Conservation (phyloP, 2,797 vertebrate species). For the Siniperca scherzeri region DNA sequence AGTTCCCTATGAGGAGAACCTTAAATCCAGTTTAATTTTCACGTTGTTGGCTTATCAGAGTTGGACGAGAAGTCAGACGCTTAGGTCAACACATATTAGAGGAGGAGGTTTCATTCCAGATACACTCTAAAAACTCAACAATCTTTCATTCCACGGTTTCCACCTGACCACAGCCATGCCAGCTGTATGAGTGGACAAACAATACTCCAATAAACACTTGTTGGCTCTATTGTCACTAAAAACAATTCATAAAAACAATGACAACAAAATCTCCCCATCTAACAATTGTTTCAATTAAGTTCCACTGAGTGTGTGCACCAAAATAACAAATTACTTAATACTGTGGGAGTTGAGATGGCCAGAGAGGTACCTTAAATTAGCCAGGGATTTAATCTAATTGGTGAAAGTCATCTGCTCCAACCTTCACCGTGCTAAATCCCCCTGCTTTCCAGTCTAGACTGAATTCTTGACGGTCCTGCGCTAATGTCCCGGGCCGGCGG, state of each 20-base stretch:
- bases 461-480: constrained; percentile 77
- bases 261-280: background rate
- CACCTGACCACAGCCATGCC: constrained; percentile 19
- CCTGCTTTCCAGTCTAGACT: constrained; percentile 80
- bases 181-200: constrained; percentile 29
- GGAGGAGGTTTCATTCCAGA: constrained; percentile 14
- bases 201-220: constrained; percentile 7
- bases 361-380: constrained; percentile 83
- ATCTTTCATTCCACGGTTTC: background rate
- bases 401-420: constrained; percentile 84
- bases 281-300: background rate
- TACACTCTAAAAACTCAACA: constrained; percentile 23
- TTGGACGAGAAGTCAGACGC: constrained; percentile 28
- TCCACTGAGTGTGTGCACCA: constrained; percentile 46
- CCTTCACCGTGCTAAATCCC: constrained; percentile 78
- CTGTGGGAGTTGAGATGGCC: constrained; percentile 51
- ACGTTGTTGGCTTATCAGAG: constrained; percentile 24
- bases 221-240: background rate
- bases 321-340: constrained; percentile 73
- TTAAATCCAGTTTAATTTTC: constrained; percentile 24
- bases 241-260: background rate
- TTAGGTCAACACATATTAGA: constrained; percentile 37
- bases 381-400: constrained; percentile 84
- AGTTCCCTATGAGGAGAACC: constrained; percentile 18
- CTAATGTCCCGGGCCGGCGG: constrained; percentile 71